Base-by-base conservation (phyloP, 2,797 vertebrate genomes). In the Carapus acus region DNA sequence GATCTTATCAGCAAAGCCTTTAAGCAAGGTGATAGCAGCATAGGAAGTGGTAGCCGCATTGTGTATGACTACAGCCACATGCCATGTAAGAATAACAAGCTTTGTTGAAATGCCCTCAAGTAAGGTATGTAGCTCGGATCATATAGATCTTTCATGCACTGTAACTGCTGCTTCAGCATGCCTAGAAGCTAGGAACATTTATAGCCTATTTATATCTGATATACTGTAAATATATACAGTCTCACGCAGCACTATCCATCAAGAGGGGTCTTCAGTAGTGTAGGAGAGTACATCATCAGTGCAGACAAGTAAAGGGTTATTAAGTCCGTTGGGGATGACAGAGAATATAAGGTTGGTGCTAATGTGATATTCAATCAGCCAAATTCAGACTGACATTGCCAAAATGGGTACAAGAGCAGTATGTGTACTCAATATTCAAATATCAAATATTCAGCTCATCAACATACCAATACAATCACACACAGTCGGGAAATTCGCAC, bases 401-500 rank as follows among this genome's bases (percentile, higher is more conserved):
- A 52, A 36, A 12, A 58, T 14, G 43, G 50, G n/a, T 24, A 42
- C 21, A 14, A 21, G 8, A 18, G 21, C 44, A 33, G 23, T 23
- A 23, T 14, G 14, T 36, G 14, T 37, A 44, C 16, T 13, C 15
- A 51, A 55, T 2, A 36, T 36, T 15, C 34, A 31, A 16, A 44
- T 19, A 46, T 60, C 72, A 33, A 48, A 34, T 27, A 64, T 43
- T 43, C 29, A 49, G 34, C 37, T 51, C 41, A 50, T 54, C 43
- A 31, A 23, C 23, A 49, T 45, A 53, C 42, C 29, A 23, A 34
- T 17, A 41, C 34, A 39, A 41, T 27, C 37, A 46, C 51, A 47
- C 43, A 47, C 38, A 42, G 18, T 56, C 63, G 43, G 49, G 44
- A 56, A 31, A 72, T 58, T 65, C 68, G 54, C 65, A 69, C 57